Evolutionary conservation across 2,797 vertebrate genomes (phyloP), one percentile per base, ranked within the genome.

Genomic region (Coluber constrictor): DNA sequence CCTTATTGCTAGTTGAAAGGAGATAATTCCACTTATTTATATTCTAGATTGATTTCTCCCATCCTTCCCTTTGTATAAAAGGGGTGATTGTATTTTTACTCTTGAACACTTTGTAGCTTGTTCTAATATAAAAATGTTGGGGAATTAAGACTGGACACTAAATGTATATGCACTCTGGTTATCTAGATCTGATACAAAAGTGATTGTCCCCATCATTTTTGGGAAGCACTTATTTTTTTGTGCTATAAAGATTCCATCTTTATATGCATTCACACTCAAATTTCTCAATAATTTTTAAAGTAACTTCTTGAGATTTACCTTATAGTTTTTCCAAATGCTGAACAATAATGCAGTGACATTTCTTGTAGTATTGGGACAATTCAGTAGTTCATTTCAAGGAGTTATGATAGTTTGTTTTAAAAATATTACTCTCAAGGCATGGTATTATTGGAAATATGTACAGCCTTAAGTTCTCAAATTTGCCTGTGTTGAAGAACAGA

Each of bases 271-370:
- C 43, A 88, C 79, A 94, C 32, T 66, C 43, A 95, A 55, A 94
- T 95, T 90, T 89, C 54, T 88, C 25, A 93, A 87, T 9, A 94
- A 92, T 25, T 10, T 89, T 95, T 94, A 90, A 92, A 59, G 93
- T 92, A 93, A 93, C 89, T 95, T 55, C 63, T 94, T 92, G 70
- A 90, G 83, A 95, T 88, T 95, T 88, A 95, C 20, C 29, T 54
- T 92, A 92, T 93, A 87, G 57, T 94, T 90, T 43, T 96, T 95
- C 87, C 83, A 92, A 93, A 94, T 20, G 6, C 54, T 95, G 88
- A 93, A 56, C 90, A 95, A 93, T 90, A 94, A 90, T 66, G 91
- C 94, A 94, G 60, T 88, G 92, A 92, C 0, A 32, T 93, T 95
- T 95, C 32, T 29, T 94, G 70, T 43, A 87, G 88, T 74, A 8